These are phyloP conservation scores for Crotalus horridus DNA, from an alignment of 2,113 vertebrate species.

Conservation along the genomic window DNA sequence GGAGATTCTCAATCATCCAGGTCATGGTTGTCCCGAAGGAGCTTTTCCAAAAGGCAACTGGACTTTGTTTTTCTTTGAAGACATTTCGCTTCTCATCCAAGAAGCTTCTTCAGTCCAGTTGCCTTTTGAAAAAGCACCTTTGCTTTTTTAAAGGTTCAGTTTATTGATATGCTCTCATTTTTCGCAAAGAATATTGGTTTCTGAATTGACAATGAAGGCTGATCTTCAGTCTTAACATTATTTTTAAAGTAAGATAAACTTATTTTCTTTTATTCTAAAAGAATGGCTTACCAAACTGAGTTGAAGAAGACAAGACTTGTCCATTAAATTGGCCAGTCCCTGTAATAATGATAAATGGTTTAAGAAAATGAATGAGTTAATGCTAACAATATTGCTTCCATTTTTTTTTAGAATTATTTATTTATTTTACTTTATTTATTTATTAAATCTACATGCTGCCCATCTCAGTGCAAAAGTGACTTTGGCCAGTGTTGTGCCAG, in stretches of 20 bases:
- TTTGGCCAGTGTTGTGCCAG: neutral
- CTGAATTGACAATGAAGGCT: neutral
- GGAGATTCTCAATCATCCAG: too few relatives aligned
- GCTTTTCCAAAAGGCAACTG: too few relatives aligned
- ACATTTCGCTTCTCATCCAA: too few relatives aligned
- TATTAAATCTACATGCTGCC: neutral
- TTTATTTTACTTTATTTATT: neutral
- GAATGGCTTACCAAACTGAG: conserved; percentile 42
- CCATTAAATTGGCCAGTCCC: conserved; percentile 49
- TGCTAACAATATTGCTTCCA: neutral
- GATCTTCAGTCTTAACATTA: neutral
- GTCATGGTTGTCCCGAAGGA: too few relatives aligned
- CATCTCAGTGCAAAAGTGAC: neutral
- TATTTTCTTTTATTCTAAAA: neutral
- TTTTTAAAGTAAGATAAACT: neutral
- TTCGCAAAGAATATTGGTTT: neutral
- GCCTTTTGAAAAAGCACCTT: too few relatives aligned
- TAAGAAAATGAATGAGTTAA: neutral
- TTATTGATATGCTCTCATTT: neutral
- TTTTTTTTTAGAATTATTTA: neutral
- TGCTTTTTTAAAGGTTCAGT: neutral
- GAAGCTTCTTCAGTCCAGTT: too few relatives aligned
- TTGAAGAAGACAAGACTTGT: conserved; percentile 23
- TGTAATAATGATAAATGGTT: conserved; percentile 31
- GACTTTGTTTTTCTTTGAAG: too few relatives aligned